Percentiles rank a stretch among this genome's conserved stretches.
These are phyloP conservation scores for Caenorhabditis sinica DNA, from an alignment of 2,888 invertebrate genomes.

Conservation along the genomic window DNA sequence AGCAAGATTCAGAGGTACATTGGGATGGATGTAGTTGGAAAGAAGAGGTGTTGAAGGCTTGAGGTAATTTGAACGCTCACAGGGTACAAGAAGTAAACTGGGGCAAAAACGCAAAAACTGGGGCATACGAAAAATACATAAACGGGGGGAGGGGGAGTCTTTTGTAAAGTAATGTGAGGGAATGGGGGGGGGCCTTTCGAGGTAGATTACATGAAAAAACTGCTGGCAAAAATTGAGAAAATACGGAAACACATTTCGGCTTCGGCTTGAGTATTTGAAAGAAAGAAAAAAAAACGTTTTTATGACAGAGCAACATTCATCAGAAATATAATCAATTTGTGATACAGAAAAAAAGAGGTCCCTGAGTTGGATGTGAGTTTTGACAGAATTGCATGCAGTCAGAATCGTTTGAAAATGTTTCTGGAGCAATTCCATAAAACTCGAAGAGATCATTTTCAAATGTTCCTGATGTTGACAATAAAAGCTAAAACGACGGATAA, in stretches of 20 bases:
- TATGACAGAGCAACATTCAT: conserved; percentile 68
- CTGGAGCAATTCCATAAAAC: neutral
- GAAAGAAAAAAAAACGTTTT: conserved; percentile 7
- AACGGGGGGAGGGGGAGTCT: neutral
- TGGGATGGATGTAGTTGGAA: conserved; percentile 35
- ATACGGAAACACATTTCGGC: conserved; percentile 64
- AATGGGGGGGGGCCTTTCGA: conserved; percentile 31
- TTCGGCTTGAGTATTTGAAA: conserved; percentile 43
- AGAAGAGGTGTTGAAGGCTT: conserved; percentile 28
- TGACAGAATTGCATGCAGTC: conserved; percentile 21
- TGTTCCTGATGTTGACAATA: conserved; percentile 40
- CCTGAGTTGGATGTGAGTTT: conserved; percentile 63
- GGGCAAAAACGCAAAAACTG: conserved; percentile 35
- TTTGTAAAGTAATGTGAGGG: conserved; percentile 35
- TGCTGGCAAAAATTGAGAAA: conserved; percentile 23
- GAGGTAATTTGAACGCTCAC: conserved; percentile 65
- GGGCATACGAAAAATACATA: conserved; percentile 38
- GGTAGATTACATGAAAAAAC: conserved; percentile 44
- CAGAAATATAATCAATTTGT: conserved; percentile 62
- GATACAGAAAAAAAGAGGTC: conserved; percentile 63
- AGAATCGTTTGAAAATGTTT: conserved; percentile 45
- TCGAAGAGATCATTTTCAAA: conserved; percentile 45
- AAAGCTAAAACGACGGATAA: conserved; percentile 43
- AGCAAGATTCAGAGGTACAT: conserved; percentile 55
- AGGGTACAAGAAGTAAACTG: conserved; percentile 63